Base-by-base conservation (phyloP, 2,888 invertebrate genomes). In the Sminthurinus aureus region DNA sequence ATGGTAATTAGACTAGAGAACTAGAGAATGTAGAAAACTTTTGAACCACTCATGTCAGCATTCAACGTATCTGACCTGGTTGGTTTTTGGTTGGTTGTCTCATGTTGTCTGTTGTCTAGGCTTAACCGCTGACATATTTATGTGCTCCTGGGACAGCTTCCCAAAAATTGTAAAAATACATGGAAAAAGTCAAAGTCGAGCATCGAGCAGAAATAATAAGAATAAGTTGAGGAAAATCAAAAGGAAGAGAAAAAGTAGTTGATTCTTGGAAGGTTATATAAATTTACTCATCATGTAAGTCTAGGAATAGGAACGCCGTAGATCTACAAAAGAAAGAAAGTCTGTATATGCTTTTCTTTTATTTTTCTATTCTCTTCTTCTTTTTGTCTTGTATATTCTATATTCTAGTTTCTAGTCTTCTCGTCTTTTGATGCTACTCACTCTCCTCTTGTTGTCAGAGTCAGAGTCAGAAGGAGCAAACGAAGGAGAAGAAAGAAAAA, bases 261-360 rank as follows among this genome's bases (percentile, higher is more conserved):
- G 76, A 76, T 76, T 76, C 76, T 76, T 76, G 76, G 76, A 76
- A 76, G 76, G 76, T 76, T 58, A 71, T 67, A 67, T 24, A 71
- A 71, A 71, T 71, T 22, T 71, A 71, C 71, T 24, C 8, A 71
- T 71, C 0, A 71, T 22, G 6, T 66, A n/a, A 66, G 15, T 66
- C 38, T 38, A 6, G 6, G 1, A 4, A 71, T 71, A 71, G 8
- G 26, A 71, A 71, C 24, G 58, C 58, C 18, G 58, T 58, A 58
- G 9, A 18, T 15, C 15, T 58, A 58, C 13, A 11, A 18, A 9
- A 58, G 15, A 24, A 26, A 24, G 22, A 24, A 71, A 24, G 22
- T 69, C 20, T 69, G 20, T 64, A 20, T 71, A 24, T 24, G 24
- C 71, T 24, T 71, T 71, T 71, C 76, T 58, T 75, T 24, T 73